Evolutionary conservation across 2,888 invertebrate species (phyloP).

Genomic region (Heteropelma amictum): DNA sequence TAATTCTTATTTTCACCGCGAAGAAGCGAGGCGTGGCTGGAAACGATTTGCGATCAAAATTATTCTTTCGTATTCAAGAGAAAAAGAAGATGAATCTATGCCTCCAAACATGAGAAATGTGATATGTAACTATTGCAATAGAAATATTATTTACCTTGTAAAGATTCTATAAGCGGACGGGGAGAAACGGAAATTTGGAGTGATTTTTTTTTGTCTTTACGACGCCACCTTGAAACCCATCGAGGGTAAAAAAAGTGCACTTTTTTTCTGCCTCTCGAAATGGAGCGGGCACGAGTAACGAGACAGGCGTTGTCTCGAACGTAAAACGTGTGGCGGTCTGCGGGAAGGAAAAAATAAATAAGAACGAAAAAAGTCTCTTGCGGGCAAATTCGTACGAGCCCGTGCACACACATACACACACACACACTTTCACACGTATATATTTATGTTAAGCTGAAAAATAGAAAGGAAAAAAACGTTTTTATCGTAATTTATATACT

Average conservation of each 20-base stretch:
- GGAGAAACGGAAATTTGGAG: constrained; percentile 34
- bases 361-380: neutral
- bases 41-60: neutral
- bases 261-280: no score
- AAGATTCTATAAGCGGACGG: constrained; percentile 3
- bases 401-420: no score
- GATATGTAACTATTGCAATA: constrained; percentile 76
- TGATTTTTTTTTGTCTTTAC: neutral
- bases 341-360: neutral
- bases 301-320: no score
- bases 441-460: constrained; percentile 33
- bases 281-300: no score
- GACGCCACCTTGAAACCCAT: no score
- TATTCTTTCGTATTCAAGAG: neutral
- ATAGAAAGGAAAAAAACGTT: constrained; percentile 54
- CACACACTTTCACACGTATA: neutral
- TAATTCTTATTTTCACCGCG: neutral
- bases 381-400: no score
- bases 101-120: constrained; percentile 64
- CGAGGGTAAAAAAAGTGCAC: no score
- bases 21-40: neutral
- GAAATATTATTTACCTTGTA: constrained; percentile 62
- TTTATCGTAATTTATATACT: constrained; percentile 72
- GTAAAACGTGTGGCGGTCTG: neutral
- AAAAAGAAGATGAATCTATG: constrained; percentile 60